Conservation (phyloP, 2,888 invertebrate genomes). For the Lasioglossum marginatum region DNA sequence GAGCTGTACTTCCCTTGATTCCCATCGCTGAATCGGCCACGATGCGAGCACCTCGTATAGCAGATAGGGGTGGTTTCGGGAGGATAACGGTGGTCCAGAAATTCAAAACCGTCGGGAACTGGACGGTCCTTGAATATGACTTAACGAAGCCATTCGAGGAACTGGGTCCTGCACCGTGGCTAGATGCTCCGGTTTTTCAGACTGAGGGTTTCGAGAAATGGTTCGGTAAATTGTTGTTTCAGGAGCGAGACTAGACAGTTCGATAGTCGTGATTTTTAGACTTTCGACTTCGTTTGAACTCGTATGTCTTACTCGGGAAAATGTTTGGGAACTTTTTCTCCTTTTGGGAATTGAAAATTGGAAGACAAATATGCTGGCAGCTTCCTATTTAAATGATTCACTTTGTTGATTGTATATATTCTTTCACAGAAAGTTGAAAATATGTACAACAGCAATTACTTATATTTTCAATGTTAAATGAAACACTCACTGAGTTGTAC, state of each 20-base stretch:
- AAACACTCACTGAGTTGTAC: too few species aligned
- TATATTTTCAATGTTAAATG: too few species aligned
- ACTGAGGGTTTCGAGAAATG: background rate
- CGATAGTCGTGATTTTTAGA: background rate
- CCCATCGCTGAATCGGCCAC: constrained; percentile 11
- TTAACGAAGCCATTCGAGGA: background rate
- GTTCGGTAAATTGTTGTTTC: background rate
- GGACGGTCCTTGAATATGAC: background rate
- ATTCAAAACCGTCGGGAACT: background rate
- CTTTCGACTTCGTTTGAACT: too few species aligned
- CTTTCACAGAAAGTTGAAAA: too few species aligned
- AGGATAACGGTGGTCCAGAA: background rate
- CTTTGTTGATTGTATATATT: too few species aligned
- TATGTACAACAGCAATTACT: too few species aligned
- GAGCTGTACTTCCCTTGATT: constrained; percentile 33
- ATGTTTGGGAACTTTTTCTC: too few species aligned
- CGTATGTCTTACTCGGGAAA: too few species aligned
- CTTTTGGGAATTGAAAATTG: too few species aligned
- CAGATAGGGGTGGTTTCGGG: background rate
- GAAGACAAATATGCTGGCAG: too few species aligned
- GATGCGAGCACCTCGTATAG: background rate
- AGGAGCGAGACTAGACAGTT: background rate
- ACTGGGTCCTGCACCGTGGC: background rate
- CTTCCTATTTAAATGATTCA: too few species aligned
- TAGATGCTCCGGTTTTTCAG: background rate